Evolutionary conservation across 2,888 invertebrate species (phyloP).

Genomic region (Embidobia sp.): DNA sequence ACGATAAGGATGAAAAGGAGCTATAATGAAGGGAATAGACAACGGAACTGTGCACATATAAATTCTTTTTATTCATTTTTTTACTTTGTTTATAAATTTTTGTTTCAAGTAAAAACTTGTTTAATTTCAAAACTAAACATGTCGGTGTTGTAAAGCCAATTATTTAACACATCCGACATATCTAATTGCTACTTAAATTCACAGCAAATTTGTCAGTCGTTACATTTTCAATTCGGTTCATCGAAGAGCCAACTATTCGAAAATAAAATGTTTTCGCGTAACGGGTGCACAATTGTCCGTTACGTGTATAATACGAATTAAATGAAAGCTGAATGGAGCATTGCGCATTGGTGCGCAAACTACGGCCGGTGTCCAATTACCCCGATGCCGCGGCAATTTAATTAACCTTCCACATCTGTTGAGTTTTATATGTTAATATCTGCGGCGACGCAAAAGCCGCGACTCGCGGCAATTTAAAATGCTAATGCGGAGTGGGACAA

Average conservation of each 20-base stretch:
- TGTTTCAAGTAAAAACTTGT: no score
- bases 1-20: no score
- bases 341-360: slow-evolving; percentile 3
- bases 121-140: no score
- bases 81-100: no score
- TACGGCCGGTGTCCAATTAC: slow-evolving; percentile 11
- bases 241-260: background rate
- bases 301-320: background rate
- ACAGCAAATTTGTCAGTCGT: no score
- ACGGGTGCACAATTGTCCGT: background rate
- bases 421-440: background rate
- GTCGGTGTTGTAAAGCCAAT: no score
- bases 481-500: background rate
- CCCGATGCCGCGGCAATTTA: slow-evolving; percentile 10
- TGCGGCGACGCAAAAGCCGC: background rate
- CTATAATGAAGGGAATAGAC: no score
- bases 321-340: slow-evolving; percentile 2
- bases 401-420: slow-evolving; percentile 12
- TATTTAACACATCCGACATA: no score
- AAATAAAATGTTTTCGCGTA: background rate
- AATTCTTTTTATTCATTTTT: no score
- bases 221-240: background rate
- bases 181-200: no score
- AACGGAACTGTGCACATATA: no score
- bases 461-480: slow-evolving; percentile 4